phyloP scores from a whole-genome alignment of 2,113 vertebrate genomes.

The Ivindomyrus marchei region DNA sequence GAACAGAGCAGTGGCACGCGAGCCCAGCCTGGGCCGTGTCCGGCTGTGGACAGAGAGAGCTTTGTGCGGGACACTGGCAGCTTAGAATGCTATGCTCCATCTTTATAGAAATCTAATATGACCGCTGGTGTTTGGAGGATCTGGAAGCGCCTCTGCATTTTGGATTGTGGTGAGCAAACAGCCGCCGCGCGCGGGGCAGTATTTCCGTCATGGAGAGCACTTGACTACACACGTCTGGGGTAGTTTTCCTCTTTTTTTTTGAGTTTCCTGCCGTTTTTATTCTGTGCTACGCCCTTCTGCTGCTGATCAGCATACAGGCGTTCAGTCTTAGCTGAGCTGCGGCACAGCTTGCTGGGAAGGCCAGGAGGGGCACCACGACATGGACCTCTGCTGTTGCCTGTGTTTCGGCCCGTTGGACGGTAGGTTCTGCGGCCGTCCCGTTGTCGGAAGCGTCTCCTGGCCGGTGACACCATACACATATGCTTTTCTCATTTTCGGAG shows the following conservation, averaged over 20 bases:
- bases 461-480: background rate
- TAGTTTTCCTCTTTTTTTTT: constrained; percentile 36
- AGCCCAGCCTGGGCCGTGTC: background rate
- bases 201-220: constrained; percentile 52
- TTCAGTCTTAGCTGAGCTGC: constrained; percentile 53
- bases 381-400: constrained; percentile 62
- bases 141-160: constrained; percentile 18
- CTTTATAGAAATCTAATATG: constrained; percentile 34
- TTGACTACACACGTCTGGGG: constrained; percentile 29
- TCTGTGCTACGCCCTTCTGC: constrained; percentile 48
- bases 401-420: constrained; percentile 39
- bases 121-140: constrained; percentile 38
- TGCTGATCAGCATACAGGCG: constrained; percentile 53
- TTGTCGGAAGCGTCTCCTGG: background rate
- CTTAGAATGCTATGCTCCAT: constrained; percentile 38
- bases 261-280: constrained; percentile 28
- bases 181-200: constrained; percentile 38
- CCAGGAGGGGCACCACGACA: constrained; percentile 40
- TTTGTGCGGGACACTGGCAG: constrained; percentile 46
- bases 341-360: constrained; percentile 48
- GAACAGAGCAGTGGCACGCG: background rate
- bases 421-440: constrained; percentile 35
- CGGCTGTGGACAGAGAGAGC: constrained; percentile 41
- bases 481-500: background rate
- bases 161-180: constrained; percentile 37